Evolutionary conservation across 2,797 vertebrate genomes (phyloP), one percentile per base, ranked within the genome.

Genomic region (Percopsis omiscomaycus): DNA sequence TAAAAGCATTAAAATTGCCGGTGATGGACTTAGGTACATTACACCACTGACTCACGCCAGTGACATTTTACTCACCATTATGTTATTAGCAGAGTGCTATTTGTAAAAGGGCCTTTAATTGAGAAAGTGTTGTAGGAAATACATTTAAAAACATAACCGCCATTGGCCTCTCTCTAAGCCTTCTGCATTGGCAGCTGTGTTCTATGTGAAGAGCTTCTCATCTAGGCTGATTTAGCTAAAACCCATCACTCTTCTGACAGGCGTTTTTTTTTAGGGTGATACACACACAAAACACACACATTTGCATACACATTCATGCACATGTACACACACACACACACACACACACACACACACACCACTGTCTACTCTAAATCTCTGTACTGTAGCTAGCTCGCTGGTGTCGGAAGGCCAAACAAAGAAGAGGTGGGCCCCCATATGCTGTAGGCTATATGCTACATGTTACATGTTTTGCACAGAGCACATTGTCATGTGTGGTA

Each of bases 31-130:
- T 93, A 93, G 92, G 86, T 93, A 91, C 89, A 90, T 94, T 92
- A 94, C 93, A 93, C 89, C 87, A 89, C 89, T 92, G 37, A 42
- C 37, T 42, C 37, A 42, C 37, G 37, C 37, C 89, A 88, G 87
- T 92, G 92, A 92, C 92, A 92, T 93, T 91, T 89, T 89, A 90
- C 84, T 91, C 78, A 75, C 90, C 89, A 92, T 94, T 94, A 93
- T 90, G 91, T 89, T 92, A 93, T 94, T 93, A 93, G 89, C 81
- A 72, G 78, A 85, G 84, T 86, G 88, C 86, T 90, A 86, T 86
- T 85, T 91, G 71, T 86, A 89, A 91, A 88, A 80, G 86, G 86
- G 68, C 82, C 84, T 85, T 89, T 89, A 86, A 90, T 89, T 88
- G 84, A 87, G 84, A 85, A 87, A 83, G 79, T 86, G 81, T 86